Evolutionary conservation across 2,113 vertebrate species (phyloP).

Genomic region (Takifugu flavidus): DNA sequence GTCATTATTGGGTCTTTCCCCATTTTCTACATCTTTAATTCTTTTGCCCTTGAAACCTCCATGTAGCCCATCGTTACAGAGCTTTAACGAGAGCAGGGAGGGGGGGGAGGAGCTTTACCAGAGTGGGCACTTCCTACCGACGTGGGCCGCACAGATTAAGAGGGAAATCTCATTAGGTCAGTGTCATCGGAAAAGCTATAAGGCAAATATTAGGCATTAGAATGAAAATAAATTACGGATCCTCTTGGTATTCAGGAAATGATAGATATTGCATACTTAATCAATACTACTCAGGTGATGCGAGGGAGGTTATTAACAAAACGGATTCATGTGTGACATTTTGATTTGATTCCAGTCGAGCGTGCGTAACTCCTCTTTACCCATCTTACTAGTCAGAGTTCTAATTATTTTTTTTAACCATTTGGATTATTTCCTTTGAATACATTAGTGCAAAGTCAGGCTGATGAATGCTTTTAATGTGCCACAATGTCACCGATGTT

Average conservation of each 20-base stretch:
- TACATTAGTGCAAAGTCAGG: neutral
- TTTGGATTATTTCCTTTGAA: neutral
- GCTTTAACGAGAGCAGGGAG: conserved; percentile 64
- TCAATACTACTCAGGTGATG: conserved; percentile 44
- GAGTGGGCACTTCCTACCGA: conserved; percentile 51
- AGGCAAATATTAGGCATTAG: conserved; percentile 3
- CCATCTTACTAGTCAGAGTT: neutral
- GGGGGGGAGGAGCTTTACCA: conserved; percentile 54
- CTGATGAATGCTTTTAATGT: too few relatives aligned
- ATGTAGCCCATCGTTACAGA: conserved; percentile 76
- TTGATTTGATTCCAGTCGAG: conserved; percentile 43
- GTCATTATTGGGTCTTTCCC: conserved; percentile 51
- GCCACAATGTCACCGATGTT: neutral
- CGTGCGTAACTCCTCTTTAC: conserved; percentile 14
- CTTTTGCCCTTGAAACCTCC: conserved; percentile 70
- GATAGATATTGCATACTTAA: conserved; percentile 34
- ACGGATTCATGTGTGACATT: conserved; percentile 44
- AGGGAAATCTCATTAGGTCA: conserved; percentile 77
- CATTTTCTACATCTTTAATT: conserved; percentile 61
- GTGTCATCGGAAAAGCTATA: neutral
- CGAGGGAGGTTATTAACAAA: conserved; percentile 34
- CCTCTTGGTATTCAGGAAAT: conserved; percentile 19
- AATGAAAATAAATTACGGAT: conserved; percentile 12
- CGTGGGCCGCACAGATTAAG: conserved; percentile 78
- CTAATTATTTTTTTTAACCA: neutral